These are phyloP conservation scores for Harpalus rufipes DNA, from an alignment of 2,888 invertebrate genomes.

Conservation along the genomic window DNA sequence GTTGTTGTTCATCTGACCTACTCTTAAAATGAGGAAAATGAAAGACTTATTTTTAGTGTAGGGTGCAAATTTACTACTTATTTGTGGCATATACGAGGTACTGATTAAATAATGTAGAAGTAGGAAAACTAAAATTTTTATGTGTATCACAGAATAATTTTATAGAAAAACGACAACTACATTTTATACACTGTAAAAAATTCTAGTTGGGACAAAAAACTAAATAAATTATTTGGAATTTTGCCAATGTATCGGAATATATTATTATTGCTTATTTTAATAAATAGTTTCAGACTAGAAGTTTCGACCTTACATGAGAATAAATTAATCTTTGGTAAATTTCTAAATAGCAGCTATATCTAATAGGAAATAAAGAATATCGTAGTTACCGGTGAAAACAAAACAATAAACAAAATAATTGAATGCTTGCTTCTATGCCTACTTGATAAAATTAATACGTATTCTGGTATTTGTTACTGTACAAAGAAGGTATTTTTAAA, in stretches of 20 bases:
- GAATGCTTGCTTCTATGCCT: conserved; percentile 34
- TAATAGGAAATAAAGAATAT: conserved; percentile 28
- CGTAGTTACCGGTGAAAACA: conserved; percentile 15
- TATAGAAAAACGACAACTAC: conserved; percentile 61
- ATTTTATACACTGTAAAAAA: conserved; percentile 51
- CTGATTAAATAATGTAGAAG: conserved; percentile 37
- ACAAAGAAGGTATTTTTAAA: conserved; percentile 34
- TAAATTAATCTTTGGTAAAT: conserved; percentile 52
- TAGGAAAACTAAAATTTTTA: conserved; percentile 42
- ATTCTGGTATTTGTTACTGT: conserved; percentile 31
- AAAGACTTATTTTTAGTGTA: conserved; percentile 53
- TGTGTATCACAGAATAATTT: conserved; percentile 65
- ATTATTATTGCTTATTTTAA: conserved; percentile 55
- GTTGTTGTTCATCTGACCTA: conserved; percentile 36
- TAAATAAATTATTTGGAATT: conserved; percentile 36
- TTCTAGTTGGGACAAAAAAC: conserved; percentile 33
- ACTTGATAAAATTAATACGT: conserved; percentile 50
- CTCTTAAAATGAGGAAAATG: conserved; percentile 25
- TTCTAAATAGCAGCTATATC: conserved; percentile 42
- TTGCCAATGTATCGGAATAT: conserved; percentile 53
- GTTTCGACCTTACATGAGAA: conserved; percentile 26
- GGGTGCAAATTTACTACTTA: conserved; percentile 53
- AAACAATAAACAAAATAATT: conserved; percentile 4
- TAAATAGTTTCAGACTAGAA: conserved; percentile 53
- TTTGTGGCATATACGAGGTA: conserved; percentile 49